Evolutionary conservation across 2,113 vertebrate species (phyloP).

Genomic region (Oncorhynchus masou): DNA sequence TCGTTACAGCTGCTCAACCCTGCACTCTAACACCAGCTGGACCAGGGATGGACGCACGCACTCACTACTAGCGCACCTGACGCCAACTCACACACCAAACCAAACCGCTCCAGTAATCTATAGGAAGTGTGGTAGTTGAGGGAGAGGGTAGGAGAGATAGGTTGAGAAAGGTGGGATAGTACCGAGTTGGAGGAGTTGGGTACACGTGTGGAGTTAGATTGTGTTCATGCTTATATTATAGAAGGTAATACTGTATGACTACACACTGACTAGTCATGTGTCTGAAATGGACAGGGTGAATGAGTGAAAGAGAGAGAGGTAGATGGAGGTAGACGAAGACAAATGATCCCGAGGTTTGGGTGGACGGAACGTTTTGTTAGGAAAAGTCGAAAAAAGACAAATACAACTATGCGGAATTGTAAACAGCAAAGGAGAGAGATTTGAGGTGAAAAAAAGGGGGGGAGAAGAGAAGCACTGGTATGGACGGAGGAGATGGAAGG

Average conservation of each 20-base stretch:
- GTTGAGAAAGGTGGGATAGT: neutral
- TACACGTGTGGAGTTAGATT: too few relatives aligned
- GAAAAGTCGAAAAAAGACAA: conserved; percentile 21
- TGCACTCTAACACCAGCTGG: conserved; percentile 33
- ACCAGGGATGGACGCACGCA: neutral
- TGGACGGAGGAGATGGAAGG: conserved; percentile 46
- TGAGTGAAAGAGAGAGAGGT: conserved; percentile 33
- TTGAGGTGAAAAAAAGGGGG: conserved; percentile 6
- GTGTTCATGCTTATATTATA: too few relatives aligned
- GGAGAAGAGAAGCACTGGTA: conserved; percentile 38
- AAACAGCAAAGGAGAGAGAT: conserved; percentile 32
- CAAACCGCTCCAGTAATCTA: neutral
- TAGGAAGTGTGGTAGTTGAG: neutral
- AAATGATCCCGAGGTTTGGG: conserved; percentile 49
- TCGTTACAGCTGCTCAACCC: neutral
- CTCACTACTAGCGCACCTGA: conserved; percentile 15
- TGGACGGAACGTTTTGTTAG: conserved; percentile 56
- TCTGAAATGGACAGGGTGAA: neutral
- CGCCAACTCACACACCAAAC: neutral
- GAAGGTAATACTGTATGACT: too few relatives aligned
- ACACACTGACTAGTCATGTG: too few relatives aligned
- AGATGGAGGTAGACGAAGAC: conserved; percentile 58
- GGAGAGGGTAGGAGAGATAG: conserved; percentile 33
- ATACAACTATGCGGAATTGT: neutral
- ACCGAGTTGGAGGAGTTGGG: neutral